phyloP scores from a whole-genome alignment of 23 tunicate species.

The Oikopleura vanhoeffeni region DNA sequence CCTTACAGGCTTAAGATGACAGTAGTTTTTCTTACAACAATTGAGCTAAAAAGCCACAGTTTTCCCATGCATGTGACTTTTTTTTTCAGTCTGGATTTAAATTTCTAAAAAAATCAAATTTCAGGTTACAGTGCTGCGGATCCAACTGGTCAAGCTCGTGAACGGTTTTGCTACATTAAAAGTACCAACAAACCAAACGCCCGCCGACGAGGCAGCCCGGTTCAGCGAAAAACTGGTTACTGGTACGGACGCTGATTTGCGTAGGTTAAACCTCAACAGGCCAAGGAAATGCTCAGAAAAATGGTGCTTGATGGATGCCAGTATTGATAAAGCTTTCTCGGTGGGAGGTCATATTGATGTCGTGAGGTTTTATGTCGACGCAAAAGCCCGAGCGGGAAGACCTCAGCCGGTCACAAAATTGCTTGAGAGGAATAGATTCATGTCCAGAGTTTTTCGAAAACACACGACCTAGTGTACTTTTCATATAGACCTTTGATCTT shows the following conservation, averaged over 20 bases:
- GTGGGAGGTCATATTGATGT: slow-evolving; percentile 94
- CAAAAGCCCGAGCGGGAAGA: too few species aligned
- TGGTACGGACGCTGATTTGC: slow-evolving; percentile 88
- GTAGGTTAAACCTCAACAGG: slow-evolving; percentile 53
- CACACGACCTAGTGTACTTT: too few species aligned
- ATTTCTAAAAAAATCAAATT: slow-evolving; percentile 51
- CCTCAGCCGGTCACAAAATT: slow-evolving; percentile 80
- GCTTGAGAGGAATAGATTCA: slow-evolving; percentile 44
- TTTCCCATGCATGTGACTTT: slow-evolving; percentile 87
- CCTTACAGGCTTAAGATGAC: too few species aligned
- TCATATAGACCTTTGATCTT: too few species aligned
- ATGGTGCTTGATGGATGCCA: slow-evolving; percentile 71
- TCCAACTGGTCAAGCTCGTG: slow-evolving; percentile 83
- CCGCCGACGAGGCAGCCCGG: slow-evolving; percentile 36
- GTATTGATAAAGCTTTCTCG: slow-evolving; percentile 65
- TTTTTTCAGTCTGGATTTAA: slow-evolving; percentile 54
- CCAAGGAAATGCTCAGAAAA: slow-evolving; percentile 62
- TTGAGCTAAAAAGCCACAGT: slow-evolving; percentile 62
- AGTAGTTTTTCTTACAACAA: too few species aligned
- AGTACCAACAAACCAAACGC: slow-evolving; percentile 86
- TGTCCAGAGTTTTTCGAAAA: slow-evolving; percentile 60
- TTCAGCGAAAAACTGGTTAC: slow-evolving; percentile 75
- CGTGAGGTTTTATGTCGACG: too few species aligned
- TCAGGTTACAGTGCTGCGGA: slow-evolving; percentile 82
- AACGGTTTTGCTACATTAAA: slow-evolving; percentile 84